These are phyloP conservation scores for Protosalanx chinensis DNA, from an alignment of 2,797 vertebrate genomes.

Conservation along the genomic window DNA sequence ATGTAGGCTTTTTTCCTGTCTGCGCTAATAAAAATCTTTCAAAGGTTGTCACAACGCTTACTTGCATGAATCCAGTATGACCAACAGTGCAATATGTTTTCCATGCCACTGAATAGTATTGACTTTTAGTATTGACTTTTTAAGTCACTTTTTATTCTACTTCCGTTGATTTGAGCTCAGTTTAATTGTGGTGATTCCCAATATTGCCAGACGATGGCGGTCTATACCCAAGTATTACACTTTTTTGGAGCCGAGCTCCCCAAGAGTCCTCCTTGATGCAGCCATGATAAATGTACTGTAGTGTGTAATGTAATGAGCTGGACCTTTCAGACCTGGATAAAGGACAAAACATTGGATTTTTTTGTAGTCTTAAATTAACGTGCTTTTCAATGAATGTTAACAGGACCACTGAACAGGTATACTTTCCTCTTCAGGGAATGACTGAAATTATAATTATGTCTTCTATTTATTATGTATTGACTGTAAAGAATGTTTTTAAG, in stretches of 20 bases:
- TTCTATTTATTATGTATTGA: constrained; percentile 31
- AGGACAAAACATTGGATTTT: constrained; percentile 58
- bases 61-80: neutral
- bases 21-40: too few species aligned
- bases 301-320: constrained; percentile 52
- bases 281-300: constrained; percentile 48
- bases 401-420: constrained; percentile 54
- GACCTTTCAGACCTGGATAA: constrained; percentile 64
- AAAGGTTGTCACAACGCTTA: neutral
- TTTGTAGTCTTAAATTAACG: constrained; percentile 59
- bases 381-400: constrained; percentile 59
- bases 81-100: neutral
- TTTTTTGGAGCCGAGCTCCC: neutral
- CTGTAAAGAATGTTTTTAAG: constrained; percentile 16
- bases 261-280: constrained; percentile 40
- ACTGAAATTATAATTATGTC: constrained; percentile 55
- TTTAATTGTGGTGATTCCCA: too few species aligned
- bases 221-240: constrained; percentile 61
- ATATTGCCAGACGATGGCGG: constrained; percentile 64
- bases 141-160: too few species aligned
- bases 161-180: too few species aligned
- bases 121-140: neutral
- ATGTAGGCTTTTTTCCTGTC: constrained; percentile 10
- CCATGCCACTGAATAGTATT: neutral
- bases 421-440: constrained; percentile 47